phyloP scores from a whole-genome alignment of 2,888 invertebrate species.

The Apodemia hepburni region DNA sequence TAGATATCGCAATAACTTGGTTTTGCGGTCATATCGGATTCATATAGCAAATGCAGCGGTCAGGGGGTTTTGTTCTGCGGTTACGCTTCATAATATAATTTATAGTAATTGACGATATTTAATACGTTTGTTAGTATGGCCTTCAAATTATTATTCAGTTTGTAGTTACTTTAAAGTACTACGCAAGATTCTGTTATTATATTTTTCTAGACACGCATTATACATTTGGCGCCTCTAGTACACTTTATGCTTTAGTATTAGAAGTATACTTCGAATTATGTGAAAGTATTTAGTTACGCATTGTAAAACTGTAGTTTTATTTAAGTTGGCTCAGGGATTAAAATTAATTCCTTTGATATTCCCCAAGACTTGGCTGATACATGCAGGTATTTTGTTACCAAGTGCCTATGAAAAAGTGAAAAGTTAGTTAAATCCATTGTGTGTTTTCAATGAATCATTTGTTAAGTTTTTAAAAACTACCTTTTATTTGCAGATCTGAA shows the following conservation, averaged over 20 bases:
- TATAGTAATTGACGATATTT: not conserved
- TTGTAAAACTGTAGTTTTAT: not conserved
- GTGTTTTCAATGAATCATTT: slow-evolving; percentile 16
- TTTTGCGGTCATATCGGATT: not conserved
- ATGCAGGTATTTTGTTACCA: slow-evolving; percentile 31
- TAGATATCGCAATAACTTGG: not conserved
- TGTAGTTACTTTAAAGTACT: no score
- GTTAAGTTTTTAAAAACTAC: slow-evolving; percentile 19
- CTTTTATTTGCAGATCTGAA: slow-evolving; percentile 53
- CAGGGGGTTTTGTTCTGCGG: slow-evolving; percentile 8
- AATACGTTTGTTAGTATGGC: not conserved
- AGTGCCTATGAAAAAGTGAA: slow-evolving; percentile 24
- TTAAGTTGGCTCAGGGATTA: not conserved
- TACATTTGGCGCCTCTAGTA: no score
- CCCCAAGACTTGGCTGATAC: slow-evolving; percentile 31
- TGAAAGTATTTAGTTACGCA: not conserved
- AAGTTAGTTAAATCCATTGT: slow-evolving; percentile 27
- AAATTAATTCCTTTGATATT: slow-evolving; percentile 10
- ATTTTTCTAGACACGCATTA: no score
- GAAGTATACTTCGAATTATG: not conserved
- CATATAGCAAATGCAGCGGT: not conserved
- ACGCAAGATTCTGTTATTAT: no score
- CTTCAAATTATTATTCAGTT: not conserved
- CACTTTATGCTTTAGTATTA: no score
- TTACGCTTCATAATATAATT: not conserved